Percentiles rank a stretch among this genome's conserved stretches.
These are phyloP conservation scores for Zaprionus nigranus DNA, from an alignment of 1,140 invertebrate species.

Conservation along the genomic window DNA sequence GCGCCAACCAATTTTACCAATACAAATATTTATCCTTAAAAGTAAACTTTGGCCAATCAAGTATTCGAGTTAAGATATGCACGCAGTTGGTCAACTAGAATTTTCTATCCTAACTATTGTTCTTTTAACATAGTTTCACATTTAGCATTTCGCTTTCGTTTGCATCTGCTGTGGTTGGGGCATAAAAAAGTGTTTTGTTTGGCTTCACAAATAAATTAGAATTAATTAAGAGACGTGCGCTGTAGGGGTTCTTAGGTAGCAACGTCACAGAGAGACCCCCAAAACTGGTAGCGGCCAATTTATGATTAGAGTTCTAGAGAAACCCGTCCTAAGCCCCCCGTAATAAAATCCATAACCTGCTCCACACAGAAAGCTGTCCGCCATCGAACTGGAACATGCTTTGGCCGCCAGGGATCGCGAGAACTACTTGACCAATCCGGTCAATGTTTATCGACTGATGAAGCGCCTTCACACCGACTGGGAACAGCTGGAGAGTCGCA, in stretches of 20 bases:
- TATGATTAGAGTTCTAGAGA: conserved; percentile 39
- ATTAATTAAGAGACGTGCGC: conserved; percentile 64
- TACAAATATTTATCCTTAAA: not conserved
- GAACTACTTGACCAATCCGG: conserved; percentile 95
- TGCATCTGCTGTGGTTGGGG: conserved; percentile 48
- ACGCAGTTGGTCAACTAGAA: not conserved
- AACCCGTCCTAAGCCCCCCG: conserved; percentile 35
- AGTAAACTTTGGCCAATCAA: not conserved
- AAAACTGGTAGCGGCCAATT: conserved; percentile 65
- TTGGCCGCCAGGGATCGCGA: conserved; percentile 91
- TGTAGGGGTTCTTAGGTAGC: conserved; percentile 39
- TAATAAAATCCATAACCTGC: conserved; percentile 50
- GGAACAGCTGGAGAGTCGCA: conserved; percentile 87
- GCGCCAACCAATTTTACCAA: not conserved
- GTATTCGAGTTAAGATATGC: not conserved
- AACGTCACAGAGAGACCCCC: conserved; percentile 40
- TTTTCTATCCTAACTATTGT: conserved; percentile 31
- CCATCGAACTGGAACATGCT: conserved; percentile 90
- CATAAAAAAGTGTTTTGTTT: conserved; percentile 68
- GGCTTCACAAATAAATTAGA: conserved; percentile 76
- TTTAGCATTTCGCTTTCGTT: conserved; percentile 72
- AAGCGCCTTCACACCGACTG: conserved; percentile 97
- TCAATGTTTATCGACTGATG: conserved; percentile 97
- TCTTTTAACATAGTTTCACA: conserved; percentile 18
- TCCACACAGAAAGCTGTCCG: conserved; percentile 86